These are phyloP conservation scores for Lypha dubia DNA, from an alignment of 2,888 invertebrate species.

Conservation along the genomic window DNA sequence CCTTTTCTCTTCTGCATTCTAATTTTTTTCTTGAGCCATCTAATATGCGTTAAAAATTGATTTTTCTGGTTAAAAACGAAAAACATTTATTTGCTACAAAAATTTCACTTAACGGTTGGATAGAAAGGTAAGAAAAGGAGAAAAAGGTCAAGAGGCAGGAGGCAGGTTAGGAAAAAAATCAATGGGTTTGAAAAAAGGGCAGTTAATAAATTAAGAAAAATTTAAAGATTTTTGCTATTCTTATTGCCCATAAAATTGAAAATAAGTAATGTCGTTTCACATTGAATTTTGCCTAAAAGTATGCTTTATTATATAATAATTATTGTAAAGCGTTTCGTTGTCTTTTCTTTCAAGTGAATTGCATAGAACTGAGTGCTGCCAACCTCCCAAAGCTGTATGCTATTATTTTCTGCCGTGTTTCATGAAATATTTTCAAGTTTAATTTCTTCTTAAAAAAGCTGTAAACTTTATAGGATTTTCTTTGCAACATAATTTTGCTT, in stretches of 20 bases:
- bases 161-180: not conserved
- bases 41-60: constrained; percentile 45
- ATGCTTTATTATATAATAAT: not conserved
- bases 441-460: too few species aligned
- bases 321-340: not conserved
- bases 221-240: too few species aligned
- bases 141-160: constrained; percentile 21
- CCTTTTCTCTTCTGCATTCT: constrained; percentile 8
- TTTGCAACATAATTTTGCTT: too few species aligned
- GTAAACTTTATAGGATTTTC: too few species aligned
- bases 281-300: too few species aligned
- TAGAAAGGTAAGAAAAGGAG: not conserved
- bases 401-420: too few species aligned
- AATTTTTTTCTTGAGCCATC: not conserved
- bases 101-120: constrained; percentile 7
- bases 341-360: not conserved
- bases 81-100: constrained; percentile 36
- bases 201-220: constrained; percentile 13
- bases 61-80: constrained; percentile 1
- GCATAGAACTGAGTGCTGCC: too few species aligned
- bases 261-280: too few species aligned
- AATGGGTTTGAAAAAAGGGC: not conserved
- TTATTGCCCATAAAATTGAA: too few species aligned
- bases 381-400: too few species aligned
- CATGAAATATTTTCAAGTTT: too few species aligned